Evolutionary conservation across 2,113 vertebrate species (phyloP).

Genomic region (Columbina picui): DNA sequence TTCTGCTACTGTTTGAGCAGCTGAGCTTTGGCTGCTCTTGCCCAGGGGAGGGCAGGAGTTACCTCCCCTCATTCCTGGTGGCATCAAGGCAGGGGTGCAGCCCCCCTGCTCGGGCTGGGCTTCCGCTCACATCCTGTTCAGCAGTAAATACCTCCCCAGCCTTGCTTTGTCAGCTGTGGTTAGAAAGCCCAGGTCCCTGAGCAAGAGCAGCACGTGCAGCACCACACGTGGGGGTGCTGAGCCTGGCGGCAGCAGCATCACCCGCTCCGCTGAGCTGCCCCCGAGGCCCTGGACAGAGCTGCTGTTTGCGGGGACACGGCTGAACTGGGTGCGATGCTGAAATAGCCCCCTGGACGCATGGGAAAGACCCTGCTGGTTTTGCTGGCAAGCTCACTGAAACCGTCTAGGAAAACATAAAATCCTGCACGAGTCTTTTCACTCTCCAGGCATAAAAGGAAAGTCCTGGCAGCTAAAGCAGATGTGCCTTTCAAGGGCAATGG

Average conservation of each 20-base stretch:
- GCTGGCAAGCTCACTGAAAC: background rate
- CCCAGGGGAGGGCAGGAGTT: background rate
- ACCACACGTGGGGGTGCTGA: accelerated
- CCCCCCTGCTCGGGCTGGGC: background rate
- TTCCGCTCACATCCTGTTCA: background rate
- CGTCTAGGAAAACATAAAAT: background rate
- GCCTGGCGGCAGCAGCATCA: background rate
- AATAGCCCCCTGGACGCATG: background rate
- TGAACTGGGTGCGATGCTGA: background rate
- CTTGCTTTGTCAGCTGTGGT: background rate
- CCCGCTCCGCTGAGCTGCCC: background rate
- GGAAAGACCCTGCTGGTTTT: background rate
- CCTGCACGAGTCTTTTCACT: background rate
- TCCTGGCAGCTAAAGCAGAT: background rate
- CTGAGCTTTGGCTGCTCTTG: background rate
- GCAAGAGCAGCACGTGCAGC: background rate
- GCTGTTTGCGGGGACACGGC: background rate
- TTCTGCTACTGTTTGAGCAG: background rate
- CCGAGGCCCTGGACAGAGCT: background rate
- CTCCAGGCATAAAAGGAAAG: background rate
- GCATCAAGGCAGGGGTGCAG: background rate
- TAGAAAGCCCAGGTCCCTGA: background rate
- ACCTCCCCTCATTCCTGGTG: background rate
- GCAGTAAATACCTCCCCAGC: background rate
- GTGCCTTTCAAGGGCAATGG: background rate